Evolutionary conservation across 2,797 vertebrate genomes (phyloP).

Genomic region (Taeniopygia guttata): DNA sequence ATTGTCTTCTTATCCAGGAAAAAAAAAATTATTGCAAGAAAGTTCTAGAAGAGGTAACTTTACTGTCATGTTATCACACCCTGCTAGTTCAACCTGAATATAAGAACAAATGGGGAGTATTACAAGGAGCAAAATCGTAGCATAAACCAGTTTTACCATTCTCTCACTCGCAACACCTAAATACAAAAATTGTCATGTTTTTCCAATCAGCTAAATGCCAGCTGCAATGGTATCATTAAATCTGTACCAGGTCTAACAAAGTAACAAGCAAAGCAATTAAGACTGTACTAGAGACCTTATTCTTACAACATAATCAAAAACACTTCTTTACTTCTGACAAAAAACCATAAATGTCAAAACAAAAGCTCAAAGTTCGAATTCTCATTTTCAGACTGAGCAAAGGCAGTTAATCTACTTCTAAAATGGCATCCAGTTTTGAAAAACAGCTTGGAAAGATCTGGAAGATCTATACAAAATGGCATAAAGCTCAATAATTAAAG

Average conservation of each 20-base stretch:
- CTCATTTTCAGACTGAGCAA: neutral
- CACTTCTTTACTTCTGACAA: neutral
- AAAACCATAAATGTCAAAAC: neutral
- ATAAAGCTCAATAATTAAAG: neutral
- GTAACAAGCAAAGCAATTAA: neutral
- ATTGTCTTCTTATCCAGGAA: neutral
- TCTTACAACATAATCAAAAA: conserved; percentile 7
- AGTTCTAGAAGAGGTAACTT: neutral
- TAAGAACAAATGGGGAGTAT: neutral
- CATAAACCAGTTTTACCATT: neutral
- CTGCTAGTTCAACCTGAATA: neutral
- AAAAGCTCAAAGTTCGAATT: neutral
- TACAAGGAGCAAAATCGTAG: neutral
- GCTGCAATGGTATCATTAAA: neutral
- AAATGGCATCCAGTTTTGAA: neutral
- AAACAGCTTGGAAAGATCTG: neutral
- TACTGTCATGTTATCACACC: neutral
- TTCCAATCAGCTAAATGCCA: conserved; percentile 26
- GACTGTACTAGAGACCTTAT: neutral
- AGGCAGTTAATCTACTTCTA: neutral
- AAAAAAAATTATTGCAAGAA: neutral
- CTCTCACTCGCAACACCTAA: neutral
- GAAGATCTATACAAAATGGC: neutral
- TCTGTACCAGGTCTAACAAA: conserved; percentile 23
- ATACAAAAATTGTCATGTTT: neutral